Percentiles rank a stretch among this genome's conserved stretches.
Conservation (phyloP, 1,140 invertebrate genomes). For the Atta cephalotes region DNA sequence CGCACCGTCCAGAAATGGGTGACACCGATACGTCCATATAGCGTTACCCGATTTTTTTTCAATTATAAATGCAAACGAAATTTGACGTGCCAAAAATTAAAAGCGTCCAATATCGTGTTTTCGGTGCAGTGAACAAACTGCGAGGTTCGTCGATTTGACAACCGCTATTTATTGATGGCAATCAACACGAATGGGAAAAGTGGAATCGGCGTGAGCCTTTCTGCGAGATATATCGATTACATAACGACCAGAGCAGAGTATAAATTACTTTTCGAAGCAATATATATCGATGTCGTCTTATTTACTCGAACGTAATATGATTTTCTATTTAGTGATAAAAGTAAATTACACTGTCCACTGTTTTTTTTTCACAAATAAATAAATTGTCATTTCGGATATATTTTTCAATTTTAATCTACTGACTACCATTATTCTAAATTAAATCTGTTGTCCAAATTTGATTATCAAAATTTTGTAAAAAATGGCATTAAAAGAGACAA, state of each 20-base stretch:
- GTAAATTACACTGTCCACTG: not conserved
- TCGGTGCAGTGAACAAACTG: slow-evolving; percentile 35
- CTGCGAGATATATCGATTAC: not conserved
- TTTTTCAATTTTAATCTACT: too few species aligned
- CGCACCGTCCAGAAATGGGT: slow-evolving; percentile 7
- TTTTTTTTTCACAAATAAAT: not conserved
- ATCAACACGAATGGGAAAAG: slow-evolving; percentile 29
- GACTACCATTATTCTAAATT: too few species aligned
- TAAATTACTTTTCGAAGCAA: slow-evolving; percentile 22
- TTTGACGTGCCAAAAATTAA: slow-evolving; percentile 63
- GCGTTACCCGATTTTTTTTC: slow-evolving; percentile 15
- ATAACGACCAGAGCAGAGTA: not conserved
- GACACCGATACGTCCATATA: slow-evolving; percentile 28
- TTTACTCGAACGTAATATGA: not conserved
- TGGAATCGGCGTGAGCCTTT: not conserved
- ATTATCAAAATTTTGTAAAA: too few species aligned
- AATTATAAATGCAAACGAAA: slow-evolving; percentile 60
- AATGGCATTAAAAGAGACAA: not conserved
- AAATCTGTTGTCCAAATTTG: too few species aligned
- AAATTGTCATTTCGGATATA: not conserved
- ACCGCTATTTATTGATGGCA: slow-evolving; percentile 56
- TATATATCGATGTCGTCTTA: not conserved
- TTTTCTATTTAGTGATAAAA: not conserved
- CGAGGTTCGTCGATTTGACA: slow-evolving; percentile 29
- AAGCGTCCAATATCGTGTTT: slow-evolving; percentile 35